Evolutionary conservation across 2,113 vertebrate genomes (phyloP).

Genomic region (Cololabis saira): DNA sequence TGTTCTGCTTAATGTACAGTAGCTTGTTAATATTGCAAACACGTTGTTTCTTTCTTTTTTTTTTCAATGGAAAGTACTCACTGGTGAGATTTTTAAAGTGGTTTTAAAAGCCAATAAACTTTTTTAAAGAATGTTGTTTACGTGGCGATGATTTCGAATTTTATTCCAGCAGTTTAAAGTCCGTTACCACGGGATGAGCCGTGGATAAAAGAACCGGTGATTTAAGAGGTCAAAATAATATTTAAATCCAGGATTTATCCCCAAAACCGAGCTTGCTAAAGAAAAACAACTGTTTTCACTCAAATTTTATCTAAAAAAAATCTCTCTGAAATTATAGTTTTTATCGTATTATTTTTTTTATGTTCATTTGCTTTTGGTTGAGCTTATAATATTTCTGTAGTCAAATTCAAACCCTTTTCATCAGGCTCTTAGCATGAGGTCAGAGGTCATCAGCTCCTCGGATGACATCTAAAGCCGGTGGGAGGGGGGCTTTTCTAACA

Average conservation of each 20-base stretch:
- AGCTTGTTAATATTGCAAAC: slow-evolving; percentile 95
- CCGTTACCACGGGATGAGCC: neutral
- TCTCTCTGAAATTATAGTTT: too few species aligned
- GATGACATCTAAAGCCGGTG: slow-evolving; percentile 56
- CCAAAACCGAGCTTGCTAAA: too few species aligned
- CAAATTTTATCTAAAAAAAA: too few species aligned
- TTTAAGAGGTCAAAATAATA: too few species aligned
- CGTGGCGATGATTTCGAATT: slow-evolving; percentile 30
- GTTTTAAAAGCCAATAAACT: slow-evolving; percentile 99
- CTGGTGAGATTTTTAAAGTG: slow-evolving; percentile 98
- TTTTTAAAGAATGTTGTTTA: slow-evolving; percentile 83
- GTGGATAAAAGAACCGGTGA: neutral
- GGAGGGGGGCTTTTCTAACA: slow-evolving; percentile 53
- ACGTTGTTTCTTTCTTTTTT: slow-evolving; percentile 83
- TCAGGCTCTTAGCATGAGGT: slow-evolving; percentile 44
- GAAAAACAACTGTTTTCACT: too few species aligned
- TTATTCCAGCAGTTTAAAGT: slow-evolving; percentile 26
- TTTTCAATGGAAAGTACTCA: slow-evolving; percentile 99
- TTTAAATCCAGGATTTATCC: too few species aligned
- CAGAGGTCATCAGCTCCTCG: slow-evolving; percentile 65
- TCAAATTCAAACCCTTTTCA: slow-evolving; percentile 40
- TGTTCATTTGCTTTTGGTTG: slow-evolving; percentile 40
- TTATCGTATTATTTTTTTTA: neutral
- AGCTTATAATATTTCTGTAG: slow-evolving; percentile 42
- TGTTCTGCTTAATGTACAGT: slow-evolving; percentile 98